Evolutionary conservation across 2,113 vertebrate species (phyloP), one percentile per base, ranked within the genome.

Genomic region (Gymnocephalus cernua): DNA sequence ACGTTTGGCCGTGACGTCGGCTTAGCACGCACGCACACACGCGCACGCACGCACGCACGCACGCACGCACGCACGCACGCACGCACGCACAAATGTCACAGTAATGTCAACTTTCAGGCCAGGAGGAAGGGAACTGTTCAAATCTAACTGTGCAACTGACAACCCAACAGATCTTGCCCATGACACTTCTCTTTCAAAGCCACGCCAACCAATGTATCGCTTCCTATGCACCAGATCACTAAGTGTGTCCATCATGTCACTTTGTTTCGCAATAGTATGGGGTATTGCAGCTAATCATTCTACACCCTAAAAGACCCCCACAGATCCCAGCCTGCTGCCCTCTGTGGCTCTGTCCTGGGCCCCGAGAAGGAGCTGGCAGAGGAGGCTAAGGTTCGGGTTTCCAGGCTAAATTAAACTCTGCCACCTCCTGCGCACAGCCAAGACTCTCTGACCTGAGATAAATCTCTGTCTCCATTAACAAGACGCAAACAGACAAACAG

Each of bases 321-420:
- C 25, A 73, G 10, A 23, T 45, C 81, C 41, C 50, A 38, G 47
- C 63, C 57, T 68, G 59, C 62, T 2, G 32, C 38, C 62, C 47
- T 11, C 58, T 25, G 70, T 12, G 56, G 15, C 23, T 48, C 29
- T 57, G 66, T 66, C 51, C 71, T 25, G 63, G 61, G 53, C 57
- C 85, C 68, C 53, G 78, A 82, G 83, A 90, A 85, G 87, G 84
- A 88, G 86, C 85, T 90, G 84, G 80, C 71, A 47, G 84, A 72
- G 78, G 71, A 86, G 77, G 66, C 48, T 13, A 3, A 78, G 91
- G 80, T 83, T 93, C 91, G 76, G 69, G 82, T 93, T 92, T 87
- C 92, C 61, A 35, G 71, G 89, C 92, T 92, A 93, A 92, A 91
- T 91, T 91, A 91, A 93, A 93, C 92, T 47, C 70, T 59, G 79